phyloP scores from a whole-genome alignment of 2,797 vertebrate species.

The Hylomyscus alleni region DNA sequence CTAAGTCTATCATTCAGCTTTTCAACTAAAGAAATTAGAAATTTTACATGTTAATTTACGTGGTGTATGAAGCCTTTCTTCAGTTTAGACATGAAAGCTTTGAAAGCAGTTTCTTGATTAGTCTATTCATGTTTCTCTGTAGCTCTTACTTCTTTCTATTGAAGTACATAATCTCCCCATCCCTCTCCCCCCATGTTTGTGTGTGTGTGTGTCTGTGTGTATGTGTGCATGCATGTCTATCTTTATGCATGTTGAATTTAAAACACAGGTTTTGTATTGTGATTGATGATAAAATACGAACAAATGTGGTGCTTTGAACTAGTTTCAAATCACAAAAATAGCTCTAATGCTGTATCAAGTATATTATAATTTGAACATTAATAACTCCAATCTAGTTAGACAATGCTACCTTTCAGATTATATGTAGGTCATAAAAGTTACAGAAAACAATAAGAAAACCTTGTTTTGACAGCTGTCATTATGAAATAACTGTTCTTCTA shows the following conservation, averaged over 20 bases:
- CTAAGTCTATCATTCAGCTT: not conserved
- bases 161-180: not conserved
- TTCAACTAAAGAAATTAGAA: slow-evolving; percentile 81
- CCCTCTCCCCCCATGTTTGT: rapidly evolving
- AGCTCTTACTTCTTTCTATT: not conserved
- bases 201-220: rapidly evolving
- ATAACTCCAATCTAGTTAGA: slow-evolving; percentile 51
- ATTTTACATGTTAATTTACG: slow-evolving; percentile 73
- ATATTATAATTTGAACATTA: slow-evolving; percentile 38
- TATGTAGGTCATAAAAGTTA: slow-evolving; percentile 64
- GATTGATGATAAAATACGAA: slow-evolving; percentile 27
- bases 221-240: rapidly evolving
- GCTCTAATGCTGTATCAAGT: slow-evolving; percentile 67
- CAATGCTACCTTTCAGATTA: slow-evolving; percentile 57
- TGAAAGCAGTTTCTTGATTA: slow-evolving; percentile 81
- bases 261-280: not conserved
- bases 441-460: slow-evolving; percentile 68
- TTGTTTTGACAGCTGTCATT: slow-evolving; percentile 74
- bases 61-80: slow-evolving; percentile 80
- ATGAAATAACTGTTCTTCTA: slow-evolving; percentile 40
- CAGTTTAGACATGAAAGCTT: slow-evolving; percentile 79
- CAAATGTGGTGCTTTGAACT: slow-evolving; percentile 14
- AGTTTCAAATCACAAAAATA: slow-evolving; percentile 65
- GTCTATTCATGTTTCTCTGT: slow-evolving; percentile 77
- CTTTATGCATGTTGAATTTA: not conserved